Conservation (phyloP, 2,888 invertebrate genomes). For the Petrolisthes cinctipes region DNA sequence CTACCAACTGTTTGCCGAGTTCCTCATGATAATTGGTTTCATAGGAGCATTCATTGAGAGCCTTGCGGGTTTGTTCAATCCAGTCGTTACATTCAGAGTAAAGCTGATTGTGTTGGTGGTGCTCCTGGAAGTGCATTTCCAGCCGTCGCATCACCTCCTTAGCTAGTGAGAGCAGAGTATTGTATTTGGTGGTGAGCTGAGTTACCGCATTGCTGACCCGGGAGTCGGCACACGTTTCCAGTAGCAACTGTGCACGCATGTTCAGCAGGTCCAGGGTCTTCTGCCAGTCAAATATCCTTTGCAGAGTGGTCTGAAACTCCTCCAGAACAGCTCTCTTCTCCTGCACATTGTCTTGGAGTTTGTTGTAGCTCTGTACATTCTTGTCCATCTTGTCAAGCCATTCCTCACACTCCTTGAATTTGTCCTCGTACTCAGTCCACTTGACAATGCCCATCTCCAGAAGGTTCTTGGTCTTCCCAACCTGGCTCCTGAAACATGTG, state of each 20-base stretch:
- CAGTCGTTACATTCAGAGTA: constrained; percentile 94
- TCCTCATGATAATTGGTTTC: constrained; percentile 85
- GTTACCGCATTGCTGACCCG: constrained; percentile 94
- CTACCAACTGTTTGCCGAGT: constrained; percentile 86
- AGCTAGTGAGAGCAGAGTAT: constrained; percentile 87
- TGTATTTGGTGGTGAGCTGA: constrained; percentile 95
- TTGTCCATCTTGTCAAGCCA: constrained; percentile 91
- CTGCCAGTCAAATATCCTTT: constrained; percentile 93
- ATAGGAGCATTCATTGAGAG: constrained; percentile 82
- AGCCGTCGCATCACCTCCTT: constrained; percentile 94
- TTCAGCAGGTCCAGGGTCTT: constrained; percentile 89
- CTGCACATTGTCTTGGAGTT: constrained; percentile 88
- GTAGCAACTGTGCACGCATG: constrained; percentile 88
- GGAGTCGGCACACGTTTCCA: constrained; percentile 95
- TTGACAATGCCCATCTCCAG: constrained; percentile 90
- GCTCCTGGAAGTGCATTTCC: constrained; percentile 82
- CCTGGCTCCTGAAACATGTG: constrained; percentile 76
- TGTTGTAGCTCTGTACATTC: constrained; percentile 89
- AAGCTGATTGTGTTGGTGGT: constrained; percentile 92
- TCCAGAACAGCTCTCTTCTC: constrained; percentile 92
- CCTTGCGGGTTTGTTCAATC: constrained; percentile 90
- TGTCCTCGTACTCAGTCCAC: constrained; percentile 95
- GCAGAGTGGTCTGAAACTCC: constrained; percentile 87
- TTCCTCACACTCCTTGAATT: constrained; percentile 87
- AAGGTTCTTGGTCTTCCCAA: constrained; percentile 83